Base-by-base conservation (phyloP, 2,888 invertebrate genomes). In the Panopea generosa region DNA sequence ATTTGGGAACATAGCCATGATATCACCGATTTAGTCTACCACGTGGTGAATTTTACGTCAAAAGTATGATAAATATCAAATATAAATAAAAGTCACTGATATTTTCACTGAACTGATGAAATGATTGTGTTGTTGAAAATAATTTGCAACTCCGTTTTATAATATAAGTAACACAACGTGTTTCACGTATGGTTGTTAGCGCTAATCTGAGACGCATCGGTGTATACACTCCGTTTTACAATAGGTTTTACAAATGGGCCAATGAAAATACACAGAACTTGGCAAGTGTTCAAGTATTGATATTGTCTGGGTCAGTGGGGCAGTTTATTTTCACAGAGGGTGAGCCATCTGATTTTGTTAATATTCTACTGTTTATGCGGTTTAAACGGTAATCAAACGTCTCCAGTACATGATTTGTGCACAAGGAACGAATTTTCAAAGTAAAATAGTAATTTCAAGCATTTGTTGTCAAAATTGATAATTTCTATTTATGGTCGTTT, bases 1-100 rank as follows among this genome's bases (percentile, higher is more conserved):
- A 70, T 89, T 90, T 7, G 90, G 90, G 77, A 89, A 90, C 90
- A 90, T 90, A 40, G 87, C 88, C 88, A 88, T 88, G 49, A 22
- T 75, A 29, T 49, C 14, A 33, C 38, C 18, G 20, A 43, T 18
- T 29, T 22, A 20, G 16, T 49, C 45, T 27, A 62, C 71, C 69
- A 73, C 72, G 70, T 70, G 66, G 56, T 63, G 20, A 2, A 50
- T 33, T 40, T 14, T 38, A 38, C 38, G 40, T 22, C 1, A 24
- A 26, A 26, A 18, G 20, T n/a, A 40, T 40, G 40, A 16, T 11
- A 40, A 40, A 7, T 40, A 11, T 40, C 16, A 40, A 16, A 40
- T 14, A 16, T 11, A 11, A 40, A 40, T 9, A 11, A 16, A 40
- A 11, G 14, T 11, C 9, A 40, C 9, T 40, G 7, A 40, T 40